These are phyloP conservation scores for Sorex maritimensis DNA, from an alignment of 2,797 vertebrate genomes.

Conservation along the genomic window DNA sequence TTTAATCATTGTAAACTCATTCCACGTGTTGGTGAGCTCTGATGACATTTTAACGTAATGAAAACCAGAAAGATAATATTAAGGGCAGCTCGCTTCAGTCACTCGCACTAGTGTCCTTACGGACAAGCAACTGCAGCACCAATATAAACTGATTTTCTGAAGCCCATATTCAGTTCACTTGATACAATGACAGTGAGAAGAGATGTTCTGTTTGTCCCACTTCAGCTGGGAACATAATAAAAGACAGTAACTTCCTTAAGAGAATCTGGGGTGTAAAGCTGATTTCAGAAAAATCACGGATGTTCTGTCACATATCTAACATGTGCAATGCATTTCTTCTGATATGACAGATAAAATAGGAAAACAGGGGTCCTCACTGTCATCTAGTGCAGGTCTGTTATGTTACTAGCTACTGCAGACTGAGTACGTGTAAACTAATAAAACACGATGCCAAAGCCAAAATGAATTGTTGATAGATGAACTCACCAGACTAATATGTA, in stretches of 20 bases:
- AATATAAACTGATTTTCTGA: conserved; percentile 66
- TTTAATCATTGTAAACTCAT: conserved; percentile 41
- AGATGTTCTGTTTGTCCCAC: conserved; percentile 63
- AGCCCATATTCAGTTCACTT: conserved; percentile 31
- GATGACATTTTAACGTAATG: neutral
- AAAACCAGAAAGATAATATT: conserved; percentile 67
- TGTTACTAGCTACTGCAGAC: conserved; percentile 22
- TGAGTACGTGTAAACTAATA: conserved; percentile 43
- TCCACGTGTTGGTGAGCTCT: conserved; percentile 46
- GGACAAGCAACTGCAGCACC: conserved; percentile 20
- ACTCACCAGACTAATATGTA: conserved; percentile 28
- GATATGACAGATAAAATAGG: conserved; percentile 35
- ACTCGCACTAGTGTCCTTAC: neutral
- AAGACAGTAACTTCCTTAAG: conserved; percentile 69
- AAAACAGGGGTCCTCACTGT: conserved; percentile 45
- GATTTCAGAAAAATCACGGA: conserved; percentile 42
- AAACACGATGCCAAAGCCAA: conserved; percentile 18
- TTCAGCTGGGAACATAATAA: conserved; percentile 56
- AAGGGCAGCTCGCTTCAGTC: conserved; percentile 31
- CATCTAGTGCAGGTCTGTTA: neutral
- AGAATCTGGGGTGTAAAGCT: conserved; percentile 45
- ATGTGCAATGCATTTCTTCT: conserved; percentile 21
- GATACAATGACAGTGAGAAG: conserved; percentile 67
- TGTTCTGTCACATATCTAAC: neutral
- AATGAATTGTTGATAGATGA: conserved; percentile 5